Base-by-base conservation (phyloP, 1,140 invertebrate genomes). In the Maconellicoccus hirsutus region DNA sequence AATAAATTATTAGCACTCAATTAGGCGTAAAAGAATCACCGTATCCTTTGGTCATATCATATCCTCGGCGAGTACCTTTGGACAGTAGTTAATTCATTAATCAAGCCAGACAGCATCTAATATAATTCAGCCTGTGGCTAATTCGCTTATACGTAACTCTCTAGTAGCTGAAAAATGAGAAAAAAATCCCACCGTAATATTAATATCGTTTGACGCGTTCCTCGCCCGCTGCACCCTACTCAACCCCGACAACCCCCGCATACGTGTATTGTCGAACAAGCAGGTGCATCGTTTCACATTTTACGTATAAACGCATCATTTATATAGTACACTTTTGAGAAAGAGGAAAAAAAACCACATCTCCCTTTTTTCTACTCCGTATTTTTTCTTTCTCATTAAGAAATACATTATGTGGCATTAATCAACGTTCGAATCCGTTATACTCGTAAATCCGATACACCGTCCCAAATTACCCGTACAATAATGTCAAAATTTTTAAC, bases 71-170 rank as follows among this genome's bases (percentile, higher is more conserved):
- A n/a, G 29, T 33, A 19, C 16, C 21, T 59, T 16, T 22, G 52
- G 52, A 59, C 52, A 59, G 52, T 59, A 59, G 52, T 59, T 59
- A 59, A 22, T 59, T 59, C 52, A 59, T 59, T 59, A 59, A 59
- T 59, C 52, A 59, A 33, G 29, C 16, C 21, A 59, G 52, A 59
- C 52, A 59, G 52, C 16, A 59, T 59, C 21, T 22, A 59, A 59
- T 59, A 59, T 59, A 59, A 59, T 59, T 59, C 52, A 59, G 4
- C 52, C 52, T 22, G 52, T 59, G 52, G 52, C 52, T 22, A 59
- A 59, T 19, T 22, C 16, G 4, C 3, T 59, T 19, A n/a, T 19
- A 22, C 16, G 52, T 33, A 12, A 3, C 29, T 6, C 4, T 33
- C 29, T 12, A 59, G 52, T 59, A 42, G 52, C 52, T 16, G 52